Evolutionary conservation across 2,113 vertebrate genomes (phyloP).

Genomic region (Egretta garzetta): DNA sequence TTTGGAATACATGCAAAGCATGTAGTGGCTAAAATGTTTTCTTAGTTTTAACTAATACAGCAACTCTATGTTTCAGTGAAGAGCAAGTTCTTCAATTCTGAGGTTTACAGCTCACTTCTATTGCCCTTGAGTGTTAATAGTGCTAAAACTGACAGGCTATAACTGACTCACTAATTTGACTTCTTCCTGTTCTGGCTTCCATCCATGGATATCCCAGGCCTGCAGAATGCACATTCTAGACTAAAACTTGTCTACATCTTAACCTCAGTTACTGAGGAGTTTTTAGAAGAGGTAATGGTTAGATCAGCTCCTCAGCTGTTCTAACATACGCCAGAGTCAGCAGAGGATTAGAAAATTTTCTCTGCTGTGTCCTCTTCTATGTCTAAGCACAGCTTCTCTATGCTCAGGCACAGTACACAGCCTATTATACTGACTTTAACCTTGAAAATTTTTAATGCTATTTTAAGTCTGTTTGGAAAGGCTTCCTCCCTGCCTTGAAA

Average conservation of each 20-base stretch:
- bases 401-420: not conserved
- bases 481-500: slow-evolving; percentile 1
- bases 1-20: slow-evolving; percentile 9
- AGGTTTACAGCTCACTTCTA: not conserved
- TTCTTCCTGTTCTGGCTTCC: not conserved
- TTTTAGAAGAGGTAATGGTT: not conserved
- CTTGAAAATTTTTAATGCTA: not conserved
- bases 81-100: not conserved
- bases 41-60: not conserved
- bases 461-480: slow-evolving; percentile 35
- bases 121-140: not conserved
- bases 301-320: not conserved
- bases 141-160: not conserved
- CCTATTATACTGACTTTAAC: slow-evolving; percentile 20
- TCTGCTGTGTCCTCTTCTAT: not conserved
- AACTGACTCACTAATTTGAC: not conserved
- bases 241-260: not conserved
- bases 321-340: not conserved
- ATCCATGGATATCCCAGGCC: not conserved
- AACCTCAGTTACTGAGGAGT: not conserved
- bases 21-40: not conserved
- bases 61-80: not conserved
- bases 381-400: not conserved
- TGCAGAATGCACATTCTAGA: not conserved
- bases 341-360: not conserved